Percentiles rank a stretch among this genome's conserved stretches.
Evolutionary conservation across 2,888 invertebrate genomes (phyloP).

Genomic region (Ferdinandea cuprea): DNA sequence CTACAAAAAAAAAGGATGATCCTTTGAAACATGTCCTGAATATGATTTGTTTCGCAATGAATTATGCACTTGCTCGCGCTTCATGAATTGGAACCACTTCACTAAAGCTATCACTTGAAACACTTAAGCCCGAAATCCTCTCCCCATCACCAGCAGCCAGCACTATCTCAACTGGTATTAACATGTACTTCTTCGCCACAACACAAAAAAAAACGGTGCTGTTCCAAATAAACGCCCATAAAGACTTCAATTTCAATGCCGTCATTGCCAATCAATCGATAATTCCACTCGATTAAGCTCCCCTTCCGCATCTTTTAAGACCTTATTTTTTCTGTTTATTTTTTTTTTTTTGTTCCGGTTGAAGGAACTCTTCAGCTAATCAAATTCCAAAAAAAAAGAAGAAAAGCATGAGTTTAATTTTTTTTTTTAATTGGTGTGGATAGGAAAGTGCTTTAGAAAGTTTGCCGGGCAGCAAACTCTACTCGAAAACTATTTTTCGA

Average conservation of each 20-base stretch:
- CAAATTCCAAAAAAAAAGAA: neutral
- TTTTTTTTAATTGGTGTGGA: conserved; percentile 21
- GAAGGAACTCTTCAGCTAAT: conserved; percentile 9
- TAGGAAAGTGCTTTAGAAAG: conserved; percentile 2
- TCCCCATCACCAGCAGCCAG: no score
- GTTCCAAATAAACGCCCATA: neutral
- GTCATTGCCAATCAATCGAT: conserved; percentile 9
- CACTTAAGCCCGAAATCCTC: no score
- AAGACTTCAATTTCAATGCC: conserved; percentile 4
- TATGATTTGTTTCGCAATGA: no score
- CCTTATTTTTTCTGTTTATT: neutral
- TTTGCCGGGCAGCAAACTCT: neutral
- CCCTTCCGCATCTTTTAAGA: neutral
- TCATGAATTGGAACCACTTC: no score
- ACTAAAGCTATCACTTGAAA: no score
- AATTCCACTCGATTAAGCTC: neutral
- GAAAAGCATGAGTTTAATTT: neutral
- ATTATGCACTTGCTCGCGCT: no score
- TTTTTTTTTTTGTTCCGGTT: no score
- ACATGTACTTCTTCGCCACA: no score
- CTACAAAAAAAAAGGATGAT: no score
- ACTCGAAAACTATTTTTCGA: conserved; percentile 1
- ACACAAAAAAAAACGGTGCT: neutral
- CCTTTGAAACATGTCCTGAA: no score
- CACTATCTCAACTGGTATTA: no score